These are phyloP conservation scores for Latheticus oryzae DNA, from an alignment of 2,888 invertebrate genomes.

Conservation along the genomic window DNA sequence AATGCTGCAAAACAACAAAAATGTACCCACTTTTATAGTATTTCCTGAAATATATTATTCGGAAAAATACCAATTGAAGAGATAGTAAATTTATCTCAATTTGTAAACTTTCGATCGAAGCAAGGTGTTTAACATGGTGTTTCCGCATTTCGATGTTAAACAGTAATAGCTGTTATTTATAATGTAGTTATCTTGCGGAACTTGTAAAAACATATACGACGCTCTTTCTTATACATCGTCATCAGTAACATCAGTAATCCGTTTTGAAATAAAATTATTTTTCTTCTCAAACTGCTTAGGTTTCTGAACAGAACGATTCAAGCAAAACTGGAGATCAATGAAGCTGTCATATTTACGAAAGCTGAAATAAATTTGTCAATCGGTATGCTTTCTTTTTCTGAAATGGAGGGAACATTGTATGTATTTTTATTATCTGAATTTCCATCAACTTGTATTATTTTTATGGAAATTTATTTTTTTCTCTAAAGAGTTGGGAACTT, in stretches of 20 bases:
- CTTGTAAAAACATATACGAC: not conserved
- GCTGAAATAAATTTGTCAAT: conserved; percentile 22
- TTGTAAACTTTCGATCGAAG: not conserved
- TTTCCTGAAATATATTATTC: not conserved
- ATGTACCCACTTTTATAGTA: conserved; percentile 17
- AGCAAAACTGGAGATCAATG: not conserved
- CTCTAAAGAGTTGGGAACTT: too few species aligned
- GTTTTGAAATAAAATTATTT: conserved; percentile 2
- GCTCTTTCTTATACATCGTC: conserved; percentile 7
- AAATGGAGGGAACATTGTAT: too few species aligned
- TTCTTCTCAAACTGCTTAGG: conserved; percentile 6
- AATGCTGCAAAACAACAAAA: conserved; percentile 35
- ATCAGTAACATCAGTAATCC: too few species aligned
- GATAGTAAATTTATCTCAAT: not conserved
- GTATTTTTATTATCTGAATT: too few species aligned
- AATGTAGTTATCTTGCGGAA: too few species aligned
- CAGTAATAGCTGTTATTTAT: conserved; percentile 10
- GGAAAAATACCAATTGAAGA: not conserved
- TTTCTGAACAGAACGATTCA: not conserved
- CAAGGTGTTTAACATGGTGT: conserved; percentile 12
- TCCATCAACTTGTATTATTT: too few species aligned
- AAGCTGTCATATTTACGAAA: not conserved
- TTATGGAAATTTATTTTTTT: too few species aligned
- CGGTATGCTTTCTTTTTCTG: too few species aligned
- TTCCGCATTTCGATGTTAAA: conserved; percentile 20